Conservation (phyloP, 2,797 vertebrate species). For the Sylvia borin region DNA sequence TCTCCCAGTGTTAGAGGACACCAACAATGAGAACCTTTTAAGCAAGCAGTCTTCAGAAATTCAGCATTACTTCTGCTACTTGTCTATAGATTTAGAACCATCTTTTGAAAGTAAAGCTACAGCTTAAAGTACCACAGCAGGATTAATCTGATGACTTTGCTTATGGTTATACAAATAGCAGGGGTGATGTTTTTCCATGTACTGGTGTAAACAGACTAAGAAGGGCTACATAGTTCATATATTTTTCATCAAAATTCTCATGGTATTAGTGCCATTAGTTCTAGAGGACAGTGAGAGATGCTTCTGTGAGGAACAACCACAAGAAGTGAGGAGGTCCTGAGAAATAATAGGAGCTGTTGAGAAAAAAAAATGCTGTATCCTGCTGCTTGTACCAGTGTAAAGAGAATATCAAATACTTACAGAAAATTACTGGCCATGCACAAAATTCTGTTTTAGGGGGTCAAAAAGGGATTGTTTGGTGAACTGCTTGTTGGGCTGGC, state of each 20-base stretch:
- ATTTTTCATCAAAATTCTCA: background rate
- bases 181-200: background rate
- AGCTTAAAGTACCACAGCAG: background rate
- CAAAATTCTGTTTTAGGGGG: background rate
- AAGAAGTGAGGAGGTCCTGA: background rate
- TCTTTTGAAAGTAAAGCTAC: background rate
- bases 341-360: background rate
- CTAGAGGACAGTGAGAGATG: background rate
- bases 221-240: background rate
- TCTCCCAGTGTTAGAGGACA: background rate
- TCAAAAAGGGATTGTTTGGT: background rate
- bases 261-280: background rate
- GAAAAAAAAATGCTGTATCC: background rate
- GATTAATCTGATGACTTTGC: background rate
- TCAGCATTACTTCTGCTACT: background rate
- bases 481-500: background rate
- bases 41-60: background rate
- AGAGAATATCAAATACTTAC: background rate
- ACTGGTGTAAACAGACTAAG: background rate
- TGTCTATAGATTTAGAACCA: background rate
- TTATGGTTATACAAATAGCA: background rate
- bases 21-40: background rate
- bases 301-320: background rate
- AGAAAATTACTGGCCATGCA: background rate
- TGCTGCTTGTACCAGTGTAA: background rate